phyloP scores from a whole-genome alignment of 2,888 invertebrate species.

The Melieria crassipennis region DNA sequence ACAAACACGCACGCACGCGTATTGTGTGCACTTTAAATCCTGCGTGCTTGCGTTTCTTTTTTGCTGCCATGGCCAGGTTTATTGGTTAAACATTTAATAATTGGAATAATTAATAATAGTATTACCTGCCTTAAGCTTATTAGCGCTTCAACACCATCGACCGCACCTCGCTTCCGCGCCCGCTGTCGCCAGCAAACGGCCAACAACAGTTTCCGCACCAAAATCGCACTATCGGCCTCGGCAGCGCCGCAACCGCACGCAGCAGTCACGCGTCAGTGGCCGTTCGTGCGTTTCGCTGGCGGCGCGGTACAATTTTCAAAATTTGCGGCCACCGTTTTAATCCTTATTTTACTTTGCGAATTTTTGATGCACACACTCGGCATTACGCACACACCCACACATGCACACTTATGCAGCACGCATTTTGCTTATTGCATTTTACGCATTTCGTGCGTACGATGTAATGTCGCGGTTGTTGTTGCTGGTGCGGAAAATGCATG shows the following conservation, averaged over 20 bases:
- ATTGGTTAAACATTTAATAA: slow-evolving; percentile 49
- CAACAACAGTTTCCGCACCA: not conserved
- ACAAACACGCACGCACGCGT: not conserved
- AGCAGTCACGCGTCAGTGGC: not conserved
- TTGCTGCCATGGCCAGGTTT: not conserved
- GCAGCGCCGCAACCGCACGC: not conserved
- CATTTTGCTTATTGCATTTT: not conserved
- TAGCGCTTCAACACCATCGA: slow-evolving; percentile 41
- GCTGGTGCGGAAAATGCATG: too few relatives aligned
- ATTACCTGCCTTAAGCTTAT: slow-evolving; percentile 55
- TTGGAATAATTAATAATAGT: slow-evolving; percentile 66
- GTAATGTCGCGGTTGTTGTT: too few relatives aligned
- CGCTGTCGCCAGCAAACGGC: not conserved
- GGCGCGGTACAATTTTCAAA: not conserved
- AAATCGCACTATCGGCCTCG: not conserved
- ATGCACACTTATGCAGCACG: not conserved
- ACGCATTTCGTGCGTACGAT: too few relatives aligned
- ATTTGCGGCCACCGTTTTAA: not conserved
- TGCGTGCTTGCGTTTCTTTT: not conserved
- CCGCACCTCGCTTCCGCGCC: not conserved
- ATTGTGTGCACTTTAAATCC: not conserved
- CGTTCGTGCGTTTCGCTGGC: not conserved
- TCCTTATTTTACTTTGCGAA: slow-evolving; percentile 1
- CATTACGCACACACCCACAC: slow-evolving; percentile 6
- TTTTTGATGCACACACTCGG: not conserved